Base-by-base conservation (phyloP, 2,113 vertebrate species). In the Tympanuchus pallidicinctus region DNA sequence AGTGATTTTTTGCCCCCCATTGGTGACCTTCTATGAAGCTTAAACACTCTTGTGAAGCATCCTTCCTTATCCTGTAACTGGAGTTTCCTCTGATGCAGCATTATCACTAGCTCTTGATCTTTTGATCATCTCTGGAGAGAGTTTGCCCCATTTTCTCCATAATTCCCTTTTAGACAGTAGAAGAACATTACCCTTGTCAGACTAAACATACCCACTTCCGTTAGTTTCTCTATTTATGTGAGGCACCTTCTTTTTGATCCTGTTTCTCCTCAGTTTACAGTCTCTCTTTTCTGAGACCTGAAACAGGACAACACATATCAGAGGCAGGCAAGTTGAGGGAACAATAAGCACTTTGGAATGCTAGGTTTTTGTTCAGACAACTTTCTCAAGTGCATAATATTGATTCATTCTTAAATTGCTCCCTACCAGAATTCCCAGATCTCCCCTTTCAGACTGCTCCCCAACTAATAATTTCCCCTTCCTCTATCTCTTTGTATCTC, bases 311-410 rank as follows among this genome's bases (percentile, higher is more conserved):
- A 25, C 7, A 11, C 42, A 13, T 20, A 17, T 34, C 18, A 91
- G 47, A 28, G 3, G 11, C 21, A 16, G 5, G 2, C 30, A 48
- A 4, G 5, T 8, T 1, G 1, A 73, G 11, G 28, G 3, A 36
- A 24, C 18, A 79, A 40, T 19, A 61, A 13, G 6, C 27, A 57
- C 5, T 61, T 13, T 47, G 38, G 24, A 65, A 3, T 2, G 0
- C 13, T 71, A 11, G 43, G 24, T 6, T 36, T 91, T 65, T 81
- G 22, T 24, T 77, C 21, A 52, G 45, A 17, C 8, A 77, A 4
- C 5, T 27, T 70, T 80, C 32, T 15, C 32, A 65, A 56, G 20
- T 8, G 3, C 36, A 38, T 81, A 25, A 4, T 47, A 61, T 5
- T 61, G 4, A 65, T 11, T 59, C 8, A 52, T 11, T 20, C 10